These are phyloP conservation scores for Psilopsiagon aymara DNA, from an alignment of 2,113 vertebrate species.

Conservation along the genomic window DNA sequence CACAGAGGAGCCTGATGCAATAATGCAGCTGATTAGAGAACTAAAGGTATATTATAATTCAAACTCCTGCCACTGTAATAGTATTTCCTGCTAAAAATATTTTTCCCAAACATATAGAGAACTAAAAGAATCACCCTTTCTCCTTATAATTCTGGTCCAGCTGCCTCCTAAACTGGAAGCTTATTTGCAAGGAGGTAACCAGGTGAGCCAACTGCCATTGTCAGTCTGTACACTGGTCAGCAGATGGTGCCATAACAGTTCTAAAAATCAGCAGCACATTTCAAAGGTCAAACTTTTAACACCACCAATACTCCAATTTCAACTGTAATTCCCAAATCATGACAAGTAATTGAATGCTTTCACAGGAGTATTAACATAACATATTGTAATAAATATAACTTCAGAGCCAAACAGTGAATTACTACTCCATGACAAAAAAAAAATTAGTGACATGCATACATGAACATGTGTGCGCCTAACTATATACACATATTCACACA, in stretches of 20 bases:
- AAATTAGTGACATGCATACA: not conserved
- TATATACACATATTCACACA: not conserved
- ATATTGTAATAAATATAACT: not conserved
- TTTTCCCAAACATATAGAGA: not conserved
- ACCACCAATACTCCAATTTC: not conserved
- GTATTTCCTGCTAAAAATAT: not conserved
- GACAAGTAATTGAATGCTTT: not conserved
- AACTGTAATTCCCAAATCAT: not conserved
- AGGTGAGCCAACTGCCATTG: not conserved
- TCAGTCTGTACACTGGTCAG: not conserved
- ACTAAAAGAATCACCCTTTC: not conserved
- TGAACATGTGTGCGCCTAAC: rapidly evolving
- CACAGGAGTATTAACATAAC: not conserved
- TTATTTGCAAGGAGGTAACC: not conserved
- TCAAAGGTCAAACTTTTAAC: not conserved
- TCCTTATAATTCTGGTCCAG: not conserved
- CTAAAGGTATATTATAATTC: not conserved
- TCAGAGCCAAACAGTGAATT: not conserved
- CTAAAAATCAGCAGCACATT: not conserved
- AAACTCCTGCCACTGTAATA: not conserved
- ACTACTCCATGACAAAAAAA: not conserved
- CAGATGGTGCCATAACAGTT: conserved; percentile 53
- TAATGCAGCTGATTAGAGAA: not conserved
- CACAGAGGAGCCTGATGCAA: not conserved
- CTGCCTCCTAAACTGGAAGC: not conserved